A percentile compares a stretch with the other conserved stretches of the same genome.
Evolutionary conservation across 2,888 invertebrate species (phyloP).

Genomic region (Teleiodes luculella): DNA sequence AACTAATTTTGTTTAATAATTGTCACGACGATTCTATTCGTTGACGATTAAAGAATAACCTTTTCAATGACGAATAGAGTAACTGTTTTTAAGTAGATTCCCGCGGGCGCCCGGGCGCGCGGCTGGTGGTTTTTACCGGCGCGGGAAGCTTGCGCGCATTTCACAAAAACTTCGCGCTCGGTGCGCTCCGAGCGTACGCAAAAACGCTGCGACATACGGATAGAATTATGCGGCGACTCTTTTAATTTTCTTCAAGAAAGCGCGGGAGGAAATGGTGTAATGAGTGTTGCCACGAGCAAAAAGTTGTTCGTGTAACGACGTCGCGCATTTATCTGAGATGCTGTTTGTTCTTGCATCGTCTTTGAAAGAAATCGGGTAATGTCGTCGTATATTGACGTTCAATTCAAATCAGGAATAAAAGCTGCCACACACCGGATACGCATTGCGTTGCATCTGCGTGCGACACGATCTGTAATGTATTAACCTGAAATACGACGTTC

Average conservation of each 20-base stretch:
- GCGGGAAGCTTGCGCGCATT: slow-evolving; percentile 59
- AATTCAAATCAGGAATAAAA: not conserved
- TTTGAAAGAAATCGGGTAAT: slow-evolving; percentile 9
- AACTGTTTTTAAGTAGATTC: slow-evolving; percentile 54
- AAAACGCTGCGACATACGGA: slow-evolving; percentile 68
- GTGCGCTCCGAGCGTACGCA: slow-evolving; percentile 33
- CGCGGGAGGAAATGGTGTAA: slow-evolving; percentile 75
- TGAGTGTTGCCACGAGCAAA: slow-evolving; percentile 70
- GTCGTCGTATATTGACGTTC: not conserved
- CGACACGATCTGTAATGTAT: no score
- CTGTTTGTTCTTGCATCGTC: slow-evolving; percentile 15
- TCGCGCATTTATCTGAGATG: slow-evolving; percentile 50
- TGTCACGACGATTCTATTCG: no score
- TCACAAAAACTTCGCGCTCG: slow-evolving; percentile 26
- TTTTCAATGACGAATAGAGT: no score
- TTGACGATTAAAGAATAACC: slow-evolving; percentile 19
- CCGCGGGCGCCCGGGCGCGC: slow-evolving; percentile 42
- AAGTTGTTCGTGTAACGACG: slow-evolving; percentile 68
- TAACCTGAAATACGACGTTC: no score
- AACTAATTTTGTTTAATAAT: no score
- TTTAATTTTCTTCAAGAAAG: slow-evolving; percentile 76
- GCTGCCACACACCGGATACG: no score
- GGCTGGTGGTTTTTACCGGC: slow-evolving; percentile 44
- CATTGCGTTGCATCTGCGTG: no score
- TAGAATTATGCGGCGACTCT: slow-evolving; percentile 73